phyloP scores from a whole-genome alignment of 2,797 vertebrate species.

The Micromesistius poutassou region DNA sequence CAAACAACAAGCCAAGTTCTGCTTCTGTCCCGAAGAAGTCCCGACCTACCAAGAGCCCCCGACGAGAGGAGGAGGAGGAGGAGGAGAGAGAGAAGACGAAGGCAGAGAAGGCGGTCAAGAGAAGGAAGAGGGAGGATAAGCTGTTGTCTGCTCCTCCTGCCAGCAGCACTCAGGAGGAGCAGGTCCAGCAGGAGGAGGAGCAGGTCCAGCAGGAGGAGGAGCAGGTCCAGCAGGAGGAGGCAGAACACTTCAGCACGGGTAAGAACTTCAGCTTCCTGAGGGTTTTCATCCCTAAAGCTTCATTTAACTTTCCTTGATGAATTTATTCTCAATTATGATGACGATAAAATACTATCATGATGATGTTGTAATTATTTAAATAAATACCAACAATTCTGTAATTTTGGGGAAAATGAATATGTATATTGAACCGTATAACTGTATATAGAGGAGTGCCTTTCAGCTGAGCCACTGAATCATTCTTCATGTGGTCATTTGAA shows the following conservation, averaged over 20 bases:
- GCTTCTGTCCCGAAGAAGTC: neutral
- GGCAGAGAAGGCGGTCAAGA: too few species aligned
- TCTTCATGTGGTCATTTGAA: constrained; percentile 16
- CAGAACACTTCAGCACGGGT: neutral
- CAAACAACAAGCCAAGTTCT: too few species aligned
- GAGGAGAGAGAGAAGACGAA: too few species aligned
- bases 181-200: constrained; percentile 3
- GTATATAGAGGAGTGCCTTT: too few species aligned
- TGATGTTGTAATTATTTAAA: too few species aligned
- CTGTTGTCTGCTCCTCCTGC: neutral
- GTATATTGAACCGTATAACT: too few species aligned
- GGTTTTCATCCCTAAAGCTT: too few species aligned
- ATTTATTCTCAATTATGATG: neutral
- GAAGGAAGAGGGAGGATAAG: constrained; percentile 7
- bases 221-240: constrained; percentile 2
- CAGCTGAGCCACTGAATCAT: neutral
- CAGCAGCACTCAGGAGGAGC: constrained; percentile 4
- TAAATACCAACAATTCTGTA: too few species aligned
- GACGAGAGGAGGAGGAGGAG: too few species aligned
- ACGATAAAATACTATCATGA: too few species aligned
- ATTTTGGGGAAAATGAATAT: too few species aligned
- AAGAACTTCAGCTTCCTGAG: neutral
- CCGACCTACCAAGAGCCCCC: neutral
- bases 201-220: constrained; percentile 3
- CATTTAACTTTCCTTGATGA: too few species aligned